Conservation (phyloP, 2,113 vertebrate species). For the crab-eating macaque (Macaca fascicularis) region DNA sequence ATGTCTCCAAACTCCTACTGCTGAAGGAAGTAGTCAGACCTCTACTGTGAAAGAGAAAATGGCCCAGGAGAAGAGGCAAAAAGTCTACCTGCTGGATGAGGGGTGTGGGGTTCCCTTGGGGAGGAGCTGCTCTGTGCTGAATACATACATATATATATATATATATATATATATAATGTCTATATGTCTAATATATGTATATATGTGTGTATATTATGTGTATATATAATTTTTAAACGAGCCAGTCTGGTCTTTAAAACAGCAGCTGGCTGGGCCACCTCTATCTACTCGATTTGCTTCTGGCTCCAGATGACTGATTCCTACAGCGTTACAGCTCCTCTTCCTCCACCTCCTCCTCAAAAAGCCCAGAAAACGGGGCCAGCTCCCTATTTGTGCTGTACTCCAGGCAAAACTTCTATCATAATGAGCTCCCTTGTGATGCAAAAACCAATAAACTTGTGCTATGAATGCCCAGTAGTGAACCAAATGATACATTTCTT, state of each 20-base stretch:
- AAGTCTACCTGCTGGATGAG: background rate
- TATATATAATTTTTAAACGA: background rate
- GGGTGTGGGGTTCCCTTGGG: too few species aligned
- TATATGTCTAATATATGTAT: background rate
- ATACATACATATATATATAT: too few species aligned
- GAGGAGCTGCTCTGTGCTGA: background rate
- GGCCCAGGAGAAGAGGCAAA: background rate
- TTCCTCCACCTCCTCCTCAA: background rate
- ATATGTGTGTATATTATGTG: background rate
- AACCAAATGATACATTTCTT: background rate
- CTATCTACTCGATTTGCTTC: background rate
- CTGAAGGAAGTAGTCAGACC: background rate
- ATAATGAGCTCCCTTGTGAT: conserved; percentile 62
- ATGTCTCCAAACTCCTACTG: background rate
- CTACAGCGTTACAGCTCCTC: background rate
- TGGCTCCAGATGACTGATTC: background rate
- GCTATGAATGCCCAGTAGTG: background rate
- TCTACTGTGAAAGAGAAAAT: background rate
- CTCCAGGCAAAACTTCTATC: background rate
- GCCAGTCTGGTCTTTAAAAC: background rate
- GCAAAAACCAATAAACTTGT: background rate
- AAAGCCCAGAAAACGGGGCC: background rate
- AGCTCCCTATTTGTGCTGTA: background rate
- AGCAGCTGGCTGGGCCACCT: background rate
- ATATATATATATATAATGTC: background rate